Conservation (phyloP, 2,113 vertebrate genomes). For the Leucosticte australis region DNA sequence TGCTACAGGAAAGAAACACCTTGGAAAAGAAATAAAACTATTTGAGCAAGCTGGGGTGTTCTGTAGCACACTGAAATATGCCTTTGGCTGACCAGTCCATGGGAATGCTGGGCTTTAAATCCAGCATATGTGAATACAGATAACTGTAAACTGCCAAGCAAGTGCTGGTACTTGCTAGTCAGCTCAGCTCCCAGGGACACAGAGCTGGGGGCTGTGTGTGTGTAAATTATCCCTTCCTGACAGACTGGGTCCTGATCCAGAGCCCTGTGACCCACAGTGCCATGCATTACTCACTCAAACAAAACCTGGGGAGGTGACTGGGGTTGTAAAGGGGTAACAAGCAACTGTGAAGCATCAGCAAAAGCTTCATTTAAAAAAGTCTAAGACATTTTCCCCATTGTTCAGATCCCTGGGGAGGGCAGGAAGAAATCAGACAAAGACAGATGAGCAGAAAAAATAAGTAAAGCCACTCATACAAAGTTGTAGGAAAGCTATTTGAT, state of each 20-base stretch:
- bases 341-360: neutral
- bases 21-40: neutral
- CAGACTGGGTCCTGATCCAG: neutral
- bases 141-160: neutral
- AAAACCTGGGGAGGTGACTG: neutral
- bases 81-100: neutral
- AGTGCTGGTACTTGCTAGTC: neutral
- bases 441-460: neutral
- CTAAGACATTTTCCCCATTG: neutral
- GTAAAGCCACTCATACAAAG: neutral
- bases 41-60: neutral
- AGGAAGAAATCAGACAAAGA: neutral
- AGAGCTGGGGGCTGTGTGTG: neutral
- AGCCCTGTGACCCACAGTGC: neutral
- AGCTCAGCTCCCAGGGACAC: neutral
- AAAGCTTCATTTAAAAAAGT: neutral
- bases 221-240: neutral
- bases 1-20: neutral
- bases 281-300: neutral
- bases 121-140: neutral
- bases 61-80: neutral
- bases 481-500: neutral
- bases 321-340: neutral
- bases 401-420: neutral
- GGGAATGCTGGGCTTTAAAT: neutral